Base-by-base conservation (phyloP, 2,888 invertebrate genomes). In the Metacarcinus magister region DNA sequence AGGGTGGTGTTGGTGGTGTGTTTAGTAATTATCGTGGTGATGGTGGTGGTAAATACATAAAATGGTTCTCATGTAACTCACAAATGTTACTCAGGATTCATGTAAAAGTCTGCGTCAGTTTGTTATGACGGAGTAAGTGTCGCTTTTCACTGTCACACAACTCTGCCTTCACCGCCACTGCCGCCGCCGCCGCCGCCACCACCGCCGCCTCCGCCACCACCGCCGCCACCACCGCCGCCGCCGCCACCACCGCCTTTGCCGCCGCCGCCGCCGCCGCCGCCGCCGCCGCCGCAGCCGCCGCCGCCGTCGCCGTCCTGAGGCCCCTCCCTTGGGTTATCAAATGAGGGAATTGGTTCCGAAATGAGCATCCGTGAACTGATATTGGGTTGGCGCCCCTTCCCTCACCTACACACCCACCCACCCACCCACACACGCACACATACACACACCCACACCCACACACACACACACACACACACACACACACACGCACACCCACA, bases 311-410 rank as follows among this genome's bases (percentile, higher is more conserved):
- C 54, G 54, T 16, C 54, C 54, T 16, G 54, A 54, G 54, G 0
- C 54, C 60, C 60, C 60, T 8, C 8, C 60, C 60, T 60, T 60
- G 60, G 60, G 60, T 60, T 60, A 60, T 60, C 60, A 60, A 60
- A 60, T 60, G 60, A 60, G 60, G 60, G 60, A 60, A 60, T 60
- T 60, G 60, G 19, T 60, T 60, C 60, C 60, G 60, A 60, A 60
- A 60, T 60, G 60, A 60, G 60, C 60, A 60, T 60, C 60, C 60
- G 60, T 60, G 60, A 60, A 60, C 60, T 60, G 60, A 60, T 60
- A 60, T 60, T 60, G 60, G 60, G 60, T 60, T 60, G 60, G 60
- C 60, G 60, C 19, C 60, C 19, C 60, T 60, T n/a, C n/a, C n/a
- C n/a, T n/a, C n/a, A n/a, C n/a, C n/a, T n/a, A n/a, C n/a, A n/a